Percentiles rank a stretch among this genome's conserved stretches.
These are phyloP conservation scores for Ips nitidus DNA, from an alignment of 1,140 invertebrate genomes.

Conservation along the genomic window DNA sequence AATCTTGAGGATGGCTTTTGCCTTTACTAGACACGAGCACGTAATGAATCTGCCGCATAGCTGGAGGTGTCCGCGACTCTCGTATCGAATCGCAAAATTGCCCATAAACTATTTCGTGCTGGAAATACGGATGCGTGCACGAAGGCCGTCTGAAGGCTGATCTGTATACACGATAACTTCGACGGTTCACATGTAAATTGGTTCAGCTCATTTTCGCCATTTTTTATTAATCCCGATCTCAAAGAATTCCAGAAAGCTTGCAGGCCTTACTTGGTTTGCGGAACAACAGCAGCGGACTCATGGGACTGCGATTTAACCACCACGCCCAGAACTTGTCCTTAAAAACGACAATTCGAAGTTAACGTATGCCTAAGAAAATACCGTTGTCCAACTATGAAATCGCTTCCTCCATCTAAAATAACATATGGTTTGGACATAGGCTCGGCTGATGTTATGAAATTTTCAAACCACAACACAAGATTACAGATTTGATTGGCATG, in stretches of 20 bases:
- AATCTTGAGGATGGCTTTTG: too few relatives aligned
- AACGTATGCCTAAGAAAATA: too few relatives aligned
- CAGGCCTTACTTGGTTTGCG: too few relatives aligned
- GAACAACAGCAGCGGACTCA: too few relatives aligned
- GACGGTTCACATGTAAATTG: conserved; percentile 14
- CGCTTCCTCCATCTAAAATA: background rate
- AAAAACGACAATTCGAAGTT: too few relatives aligned
- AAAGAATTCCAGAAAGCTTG: too few relatives aligned
- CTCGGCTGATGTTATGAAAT: background rate
- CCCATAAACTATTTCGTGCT: conserved; percentile 20
- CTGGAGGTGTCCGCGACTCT: conserved; percentile 17
- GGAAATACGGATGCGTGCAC: conserved; percentile 24
- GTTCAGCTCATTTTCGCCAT: too few relatives aligned
- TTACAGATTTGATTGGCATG: too few relatives aligned
- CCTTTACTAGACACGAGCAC: conserved; percentile 7
- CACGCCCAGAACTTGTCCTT: too few relatives aligned
- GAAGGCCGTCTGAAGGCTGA: conserved; percentile 21
- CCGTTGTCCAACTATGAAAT: background rate
- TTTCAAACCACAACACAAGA: background rate
- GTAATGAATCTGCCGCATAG: conserved; percentile 20
- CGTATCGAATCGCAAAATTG: conserved; percentile 23
- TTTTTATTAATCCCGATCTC: too few relatives aligned
- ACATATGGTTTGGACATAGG: background rate
- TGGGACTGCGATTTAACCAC: too few relatives aligned
- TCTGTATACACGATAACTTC: background rate